Conservation (phyloP, 2,113 vertebrate genomes). For the Carlito syrichta region DNA sequence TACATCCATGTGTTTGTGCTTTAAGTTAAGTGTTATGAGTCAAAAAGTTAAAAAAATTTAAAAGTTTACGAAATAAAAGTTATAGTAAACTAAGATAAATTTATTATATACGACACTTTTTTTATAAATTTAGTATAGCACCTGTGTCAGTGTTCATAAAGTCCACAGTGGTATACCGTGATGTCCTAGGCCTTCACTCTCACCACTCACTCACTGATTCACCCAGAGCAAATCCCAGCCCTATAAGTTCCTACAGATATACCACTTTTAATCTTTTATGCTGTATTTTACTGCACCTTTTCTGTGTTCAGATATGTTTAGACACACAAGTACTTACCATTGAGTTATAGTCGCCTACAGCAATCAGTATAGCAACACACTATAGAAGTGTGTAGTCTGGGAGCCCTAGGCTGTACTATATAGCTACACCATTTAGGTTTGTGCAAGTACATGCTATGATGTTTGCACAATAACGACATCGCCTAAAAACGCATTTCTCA, state of each 20-base stretch:
- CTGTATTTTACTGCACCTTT: background rate
- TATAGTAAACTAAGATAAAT: background rate
- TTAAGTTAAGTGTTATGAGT: background rate
- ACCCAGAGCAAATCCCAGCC: background rate
- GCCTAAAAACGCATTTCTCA: background rate
- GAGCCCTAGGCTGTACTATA: background rate
- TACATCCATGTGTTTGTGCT: background rate
- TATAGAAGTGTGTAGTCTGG: background rate
- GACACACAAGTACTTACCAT: background rate
- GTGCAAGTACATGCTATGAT: background rate
- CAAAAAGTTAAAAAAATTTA: background rate
- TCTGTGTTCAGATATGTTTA: background rate
- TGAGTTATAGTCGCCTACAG: background rate
- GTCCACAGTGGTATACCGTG: background rate
- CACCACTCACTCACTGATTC: background rate
- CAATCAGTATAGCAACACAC: background rate
- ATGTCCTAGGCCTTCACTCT: background rate
- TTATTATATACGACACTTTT: background rate
- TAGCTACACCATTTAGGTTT: background rate
- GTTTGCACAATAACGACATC: background rate
- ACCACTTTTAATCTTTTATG: background rate
- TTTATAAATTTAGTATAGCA: background rate
- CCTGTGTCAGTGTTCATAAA: background rate
- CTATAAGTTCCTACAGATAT: background rate
- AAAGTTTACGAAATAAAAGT: background rate